Percentiles rank a stretch among this genome's conserved stretches.
Conservation (phyloP, 2,113 vertebrate genomes). For the Pachycephala philippinensis region DNA sequence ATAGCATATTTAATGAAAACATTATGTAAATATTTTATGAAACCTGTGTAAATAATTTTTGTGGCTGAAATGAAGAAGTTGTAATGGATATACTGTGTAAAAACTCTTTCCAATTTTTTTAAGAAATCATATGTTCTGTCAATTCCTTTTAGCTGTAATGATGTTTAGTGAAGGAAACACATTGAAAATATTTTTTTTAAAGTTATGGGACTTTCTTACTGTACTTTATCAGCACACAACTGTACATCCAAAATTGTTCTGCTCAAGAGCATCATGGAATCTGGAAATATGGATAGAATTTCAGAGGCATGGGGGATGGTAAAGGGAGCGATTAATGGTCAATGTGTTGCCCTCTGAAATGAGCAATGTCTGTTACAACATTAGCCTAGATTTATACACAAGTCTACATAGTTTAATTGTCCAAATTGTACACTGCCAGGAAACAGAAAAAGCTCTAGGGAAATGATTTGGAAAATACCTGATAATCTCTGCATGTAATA, state of each 20-base stretch:
- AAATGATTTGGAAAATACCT: not conserved
- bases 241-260: not conserved
- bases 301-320: not conserved
- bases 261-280: not conserved
- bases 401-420: not conserved
- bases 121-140: not conserved
- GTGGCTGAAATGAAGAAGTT: not conserved
- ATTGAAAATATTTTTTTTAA: not conserved
- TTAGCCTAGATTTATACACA: not conserved
- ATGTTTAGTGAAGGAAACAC: not conserved
- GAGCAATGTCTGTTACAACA: not conserved
- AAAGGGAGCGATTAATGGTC: not conserved
- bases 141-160: not conserved
- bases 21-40: not conserved
- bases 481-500: not conserved
- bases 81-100: not conserved
- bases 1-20: constrained; percentile 11
- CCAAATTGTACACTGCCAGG: fast-evolving
- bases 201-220: not conserved
- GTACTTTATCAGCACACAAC: not conserved
- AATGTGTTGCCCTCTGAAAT: not conserved
- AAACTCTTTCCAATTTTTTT: not conserved
- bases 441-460: not conserved
- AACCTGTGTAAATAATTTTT: constrained; percentile 1
- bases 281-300: not conserved